phyloP scores from a whole-genome alignment of 2,888 invertebrate species.

The Creontiades dilutus region DNA sequence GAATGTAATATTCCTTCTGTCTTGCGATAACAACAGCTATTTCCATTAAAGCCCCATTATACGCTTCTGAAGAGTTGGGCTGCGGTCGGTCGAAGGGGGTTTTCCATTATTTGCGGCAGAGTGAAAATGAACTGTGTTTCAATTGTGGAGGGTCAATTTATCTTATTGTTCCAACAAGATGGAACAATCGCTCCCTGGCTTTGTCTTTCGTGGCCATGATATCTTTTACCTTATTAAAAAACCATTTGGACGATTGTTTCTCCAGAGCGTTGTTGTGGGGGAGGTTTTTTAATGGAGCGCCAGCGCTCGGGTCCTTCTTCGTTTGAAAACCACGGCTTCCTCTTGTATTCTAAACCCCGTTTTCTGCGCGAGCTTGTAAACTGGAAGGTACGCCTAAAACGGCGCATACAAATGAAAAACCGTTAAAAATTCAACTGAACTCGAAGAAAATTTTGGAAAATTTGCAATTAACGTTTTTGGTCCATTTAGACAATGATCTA shows the following conservation, averaged over 20 bases:
- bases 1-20: constrained; percentile 70
- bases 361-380: too few species aligned
- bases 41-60: constrained; percentile 67
- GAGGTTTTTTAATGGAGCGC: too few species aligned
- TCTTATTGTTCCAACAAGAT: constrained; percentile 43
- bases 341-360: too few species aligned
- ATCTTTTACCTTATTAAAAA: constrained; percentile 13
- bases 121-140: constrained; percentile 68
- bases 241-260: constrained; percentile 2
- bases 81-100: constrained; percentile 45
- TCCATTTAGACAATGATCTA: too few species aligned
- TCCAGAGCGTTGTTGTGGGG: neutral
- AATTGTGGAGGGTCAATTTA: constrained; percentile 64
- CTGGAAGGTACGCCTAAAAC: too few species aligned
- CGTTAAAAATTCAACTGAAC: too few species aligned
- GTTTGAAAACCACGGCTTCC: too few species aligned
- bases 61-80: constrained; percentile 65
- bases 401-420: too few species aligned
- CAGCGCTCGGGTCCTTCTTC: too few species aligned
- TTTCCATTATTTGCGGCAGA: constrained; percentile 66
- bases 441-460: too few species aligned
- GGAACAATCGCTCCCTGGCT: constrained; percentile 45
- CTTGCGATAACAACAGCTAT: constrained; percentile 68
- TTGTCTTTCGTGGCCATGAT: neutral
- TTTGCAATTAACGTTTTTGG: too few species aligned